Evolutionary conservation across 2,113 vertebrate species (phyloP).

Genomic region (Plestiodon gilberti): DNA sequence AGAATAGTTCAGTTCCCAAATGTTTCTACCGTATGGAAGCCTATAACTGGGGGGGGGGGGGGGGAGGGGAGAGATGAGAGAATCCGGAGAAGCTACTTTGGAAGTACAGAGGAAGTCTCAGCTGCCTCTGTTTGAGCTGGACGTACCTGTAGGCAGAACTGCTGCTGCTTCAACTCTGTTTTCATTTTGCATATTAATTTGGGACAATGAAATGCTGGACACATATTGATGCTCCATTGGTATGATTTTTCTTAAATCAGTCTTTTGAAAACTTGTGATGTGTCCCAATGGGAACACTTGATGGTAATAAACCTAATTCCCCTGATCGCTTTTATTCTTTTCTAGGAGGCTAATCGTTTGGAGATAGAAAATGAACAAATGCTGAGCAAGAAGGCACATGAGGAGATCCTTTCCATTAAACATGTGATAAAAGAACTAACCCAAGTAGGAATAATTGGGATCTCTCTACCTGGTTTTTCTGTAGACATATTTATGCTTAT

Average conservation of each 20-base stretch:
- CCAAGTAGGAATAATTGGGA: constrained; percentile 57
- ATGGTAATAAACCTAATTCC: not conserved
- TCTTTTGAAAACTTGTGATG: not conserved
- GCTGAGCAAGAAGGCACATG: constrained; percentile 61
- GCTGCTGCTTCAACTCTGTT: not conserved
- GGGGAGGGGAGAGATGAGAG: no score
- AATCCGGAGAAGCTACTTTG: not conserved
- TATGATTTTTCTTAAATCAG: not conserved
- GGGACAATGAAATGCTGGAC: not conserved
- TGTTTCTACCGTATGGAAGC: not conserved
- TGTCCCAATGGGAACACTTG: no score
- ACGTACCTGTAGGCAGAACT: not conserved
- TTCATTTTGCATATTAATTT: not conserved
- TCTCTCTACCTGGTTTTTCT: not conserved
- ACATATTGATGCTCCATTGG: not conserved
- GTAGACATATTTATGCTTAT: not conserved
- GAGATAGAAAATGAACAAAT: constrained; percentile 70
- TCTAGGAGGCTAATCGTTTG: constrained; percentile 70
- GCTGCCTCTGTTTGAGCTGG: not conserved
- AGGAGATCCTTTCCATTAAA: constrained; percentile 74
- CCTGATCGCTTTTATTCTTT: constrained; percentile 30
- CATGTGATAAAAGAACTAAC: constrained; percentile 73
- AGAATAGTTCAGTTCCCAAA: not conserved
- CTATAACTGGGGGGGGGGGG: not conserved
- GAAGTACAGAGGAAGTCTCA: not conserved